A percentile compares a stretch with the other conserved stretches of the same genome.
Evolutionary conservation across 2,797 vertebrate genomes (phyloP).

Genomic region (Graptemys geographica): DNA sequence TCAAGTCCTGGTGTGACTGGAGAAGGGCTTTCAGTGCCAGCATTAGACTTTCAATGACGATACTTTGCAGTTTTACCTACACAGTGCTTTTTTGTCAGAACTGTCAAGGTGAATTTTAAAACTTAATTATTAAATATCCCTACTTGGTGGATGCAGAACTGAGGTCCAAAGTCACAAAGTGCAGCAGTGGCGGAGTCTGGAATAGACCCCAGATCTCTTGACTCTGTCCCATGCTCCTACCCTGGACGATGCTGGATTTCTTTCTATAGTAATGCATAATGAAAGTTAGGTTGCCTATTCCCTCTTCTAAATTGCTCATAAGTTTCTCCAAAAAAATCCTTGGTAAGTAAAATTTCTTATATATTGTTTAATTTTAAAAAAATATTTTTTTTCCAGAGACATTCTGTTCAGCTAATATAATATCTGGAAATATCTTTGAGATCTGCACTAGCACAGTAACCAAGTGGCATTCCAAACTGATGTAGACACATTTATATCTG

Average conservation of each 20-base stretch:
- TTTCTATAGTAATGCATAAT: neutral
- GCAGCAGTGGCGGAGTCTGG: neutral
- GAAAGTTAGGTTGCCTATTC: neutral
- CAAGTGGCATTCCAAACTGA: neutral
- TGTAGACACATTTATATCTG: accelerated
- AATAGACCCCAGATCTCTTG: neutral
- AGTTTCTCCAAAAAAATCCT: accelerated
- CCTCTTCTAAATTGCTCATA: accelerated
- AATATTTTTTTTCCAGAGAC: neutral
- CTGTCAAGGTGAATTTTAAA: neutral
- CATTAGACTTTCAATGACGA: neutral
- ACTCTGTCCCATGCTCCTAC: neutral
- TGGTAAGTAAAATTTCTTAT: neutral
- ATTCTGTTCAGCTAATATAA: neutral
- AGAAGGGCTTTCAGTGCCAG: neutral
- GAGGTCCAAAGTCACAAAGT: neutral
- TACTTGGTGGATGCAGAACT: accelerated
- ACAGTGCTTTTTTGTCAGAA: neutral
- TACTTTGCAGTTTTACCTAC: neutral
- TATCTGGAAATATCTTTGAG: neutral
- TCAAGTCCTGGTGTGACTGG: neutral
- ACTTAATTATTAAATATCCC: accelerated
- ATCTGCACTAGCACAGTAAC: neutral
- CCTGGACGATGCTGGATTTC: neutral
- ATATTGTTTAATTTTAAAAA: neutral